A percentile compares a stretch with the other conserved stretches of the same genome.
Evolutionary conservation across 2,888 invertebrate species (phyloP).

Genomic region (Oithona nana): DNA sequence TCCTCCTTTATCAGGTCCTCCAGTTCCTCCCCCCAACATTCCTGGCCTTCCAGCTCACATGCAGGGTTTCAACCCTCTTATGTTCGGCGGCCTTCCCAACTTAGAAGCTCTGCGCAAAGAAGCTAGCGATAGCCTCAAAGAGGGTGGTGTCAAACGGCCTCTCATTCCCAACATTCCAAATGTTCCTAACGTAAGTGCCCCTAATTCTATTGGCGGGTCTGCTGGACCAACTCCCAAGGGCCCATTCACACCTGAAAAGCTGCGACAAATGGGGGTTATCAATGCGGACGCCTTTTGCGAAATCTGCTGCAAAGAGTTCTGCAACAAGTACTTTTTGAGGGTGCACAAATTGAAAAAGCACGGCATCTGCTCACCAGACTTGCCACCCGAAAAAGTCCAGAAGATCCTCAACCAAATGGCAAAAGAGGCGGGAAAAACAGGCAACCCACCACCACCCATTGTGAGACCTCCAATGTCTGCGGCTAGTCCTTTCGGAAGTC

Average conservation of each 20-base stretch:
- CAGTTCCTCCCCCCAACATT: neutral
- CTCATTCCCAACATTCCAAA: neutral
- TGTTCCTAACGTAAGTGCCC: neutral
- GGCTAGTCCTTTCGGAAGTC: neutral
- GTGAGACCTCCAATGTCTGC: neutral
- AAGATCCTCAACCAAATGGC: slow-evolving; percentile 17
- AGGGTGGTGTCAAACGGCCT: neutral
- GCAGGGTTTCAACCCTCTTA: slow-evolving; percentile 5
- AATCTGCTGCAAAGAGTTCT: slow-evolving; percentile 50
- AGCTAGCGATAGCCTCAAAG: slow-evolving; percentile 5
- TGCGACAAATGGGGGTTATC: slow-evolving; percentile 51
- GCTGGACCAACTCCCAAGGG: slow-evolving; percentile 14
- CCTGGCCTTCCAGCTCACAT: slow-evolving; percentile 7
- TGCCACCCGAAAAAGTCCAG: slow-evolving; percentile 18
- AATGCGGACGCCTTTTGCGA: slow-evolving; percentile 39
- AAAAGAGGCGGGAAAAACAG: slow-evolving; percentile 16
- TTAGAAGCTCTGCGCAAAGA: slow-evolving; percentile 5
- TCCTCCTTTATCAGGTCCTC: neutral
- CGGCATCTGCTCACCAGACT: slow-evolving; percentile 51
- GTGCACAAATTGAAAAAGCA: slow-evolving; percentile 87
- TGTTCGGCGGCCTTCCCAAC: slow-evolving; percentile 7
- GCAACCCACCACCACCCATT: slow-evolving; percentile 11
- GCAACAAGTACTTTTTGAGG: slow-evolving; percentile 46
- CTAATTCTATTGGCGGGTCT: neutral
- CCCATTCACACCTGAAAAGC: slow-evolving; percentile 44